A percentile compares a stretch with the other conserved stretches of the same genome.
Conservation (phyloP, 37 sponge, comb jelly and placozoan genomes). For the Eunapius fragilis region DNA sequence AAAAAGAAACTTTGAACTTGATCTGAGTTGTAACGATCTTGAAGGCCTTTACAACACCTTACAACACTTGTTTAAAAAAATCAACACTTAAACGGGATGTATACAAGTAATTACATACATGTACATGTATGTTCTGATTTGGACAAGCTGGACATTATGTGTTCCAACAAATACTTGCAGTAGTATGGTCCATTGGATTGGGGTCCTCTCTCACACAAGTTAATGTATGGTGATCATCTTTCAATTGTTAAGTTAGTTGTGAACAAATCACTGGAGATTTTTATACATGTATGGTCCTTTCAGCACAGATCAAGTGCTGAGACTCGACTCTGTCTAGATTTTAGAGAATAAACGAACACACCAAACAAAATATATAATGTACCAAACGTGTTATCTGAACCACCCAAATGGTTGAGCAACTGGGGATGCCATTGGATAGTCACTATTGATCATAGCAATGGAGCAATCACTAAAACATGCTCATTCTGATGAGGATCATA, state of each 20-base stretch:
- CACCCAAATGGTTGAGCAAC: constrained; percentile 15
- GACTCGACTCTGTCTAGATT: not conserved
- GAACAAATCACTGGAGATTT: not conserved
- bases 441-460: constrained; percentile 19
- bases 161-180: no score
- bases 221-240: not conserved
- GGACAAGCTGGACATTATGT: no score
- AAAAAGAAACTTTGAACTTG: no score
- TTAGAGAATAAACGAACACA: not conserved
- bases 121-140: no score
- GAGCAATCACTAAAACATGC: constrained; percentile 19
- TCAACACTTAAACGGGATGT: no score
- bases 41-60: no score
- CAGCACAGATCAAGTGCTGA: not conserved
- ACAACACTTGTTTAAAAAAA: no score
- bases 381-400: constrained; percentile 23
- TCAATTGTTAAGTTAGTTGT: not conserved
- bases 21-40: no score
- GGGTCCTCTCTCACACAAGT: not conserved
- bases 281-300: not conserved
- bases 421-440: constrained; percentile 32
- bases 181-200: constrained; percentile 6
- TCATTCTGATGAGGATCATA: constrained; percentile 17
- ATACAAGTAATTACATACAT: no score
- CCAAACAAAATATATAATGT: not conserved